Conservation (phyloP, 2,113 vertebrate species). For the Brachypodius melanocephalos region DNA sequence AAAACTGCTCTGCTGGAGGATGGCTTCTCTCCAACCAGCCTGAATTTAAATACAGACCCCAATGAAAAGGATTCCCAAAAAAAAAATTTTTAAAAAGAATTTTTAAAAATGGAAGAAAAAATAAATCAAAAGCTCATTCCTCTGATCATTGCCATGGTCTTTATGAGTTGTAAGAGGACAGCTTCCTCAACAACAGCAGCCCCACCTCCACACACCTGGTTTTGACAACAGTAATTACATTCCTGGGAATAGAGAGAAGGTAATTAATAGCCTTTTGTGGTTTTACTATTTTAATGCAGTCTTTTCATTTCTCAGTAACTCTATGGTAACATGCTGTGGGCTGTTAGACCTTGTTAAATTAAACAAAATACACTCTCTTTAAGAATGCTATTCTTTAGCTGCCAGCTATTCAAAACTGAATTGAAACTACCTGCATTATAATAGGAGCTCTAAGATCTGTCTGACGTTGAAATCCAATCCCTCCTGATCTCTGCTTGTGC, state of each 20-base stretch:
- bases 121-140: slow-evolving; percentile 25
- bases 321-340: slow-evolving; percentile 51
- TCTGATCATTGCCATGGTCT: neutral
- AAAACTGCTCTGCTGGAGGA: slow-evolving; percentile 43
- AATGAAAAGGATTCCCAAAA: slow-evolving; percentile 7
- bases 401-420: slow-evolving; percentile 61
- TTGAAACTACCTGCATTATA: slow-evolving; percentile 57
- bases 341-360: slow-evolving; percentile 67
- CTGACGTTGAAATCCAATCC: slow-evolving; percentile 55
- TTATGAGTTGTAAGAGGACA: neutral
- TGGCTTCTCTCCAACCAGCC: slow-evolving; percentile 36
- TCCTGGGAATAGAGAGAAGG: slow-evolving; percentile 15
- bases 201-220: neutral
- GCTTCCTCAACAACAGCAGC: neutral
- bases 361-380: slow-evolving; percentile 63
- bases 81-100: neutral
- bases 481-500: slow-evolving; percentile 52
- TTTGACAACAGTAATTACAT: slow-evolving; percentile 66
- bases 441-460: slow-evolving; percentile 52
- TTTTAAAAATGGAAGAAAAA: neutral
- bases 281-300: slow-evolving; percentile 52
- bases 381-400: slow-evolving; percentile 59
- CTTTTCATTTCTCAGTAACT: slow-evolving; percentile 50
- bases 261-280: slow-evolving; percentile 65
- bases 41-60: slow-evolving; percentile 25